Evolutionary conservation across 2,888 invertebrate genomes (phyloP).

Genomic region (Pogonocherus hispidulus): DNA sequence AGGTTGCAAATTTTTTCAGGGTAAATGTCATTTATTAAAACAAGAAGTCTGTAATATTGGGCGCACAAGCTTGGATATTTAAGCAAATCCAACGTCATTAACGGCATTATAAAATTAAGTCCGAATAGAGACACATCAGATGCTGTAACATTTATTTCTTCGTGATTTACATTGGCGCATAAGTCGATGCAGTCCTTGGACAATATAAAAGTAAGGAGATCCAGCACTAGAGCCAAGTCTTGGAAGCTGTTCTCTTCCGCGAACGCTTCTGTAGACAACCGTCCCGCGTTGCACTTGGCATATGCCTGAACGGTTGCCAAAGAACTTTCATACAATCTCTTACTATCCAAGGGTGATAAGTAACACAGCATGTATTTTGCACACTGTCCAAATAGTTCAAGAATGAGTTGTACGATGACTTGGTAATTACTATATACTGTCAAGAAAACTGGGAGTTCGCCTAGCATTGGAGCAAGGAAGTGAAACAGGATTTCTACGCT

Average conservation of each 20-base stretch:
- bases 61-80: constrained; percentile 79
- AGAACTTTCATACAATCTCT: constrained; percentile 77
- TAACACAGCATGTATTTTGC: constrained; percentile 81
- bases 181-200: constrained; percentile 68
- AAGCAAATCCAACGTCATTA: constrained; percentile 80
- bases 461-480: constrained; percentile 76
- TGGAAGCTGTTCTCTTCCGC: constrained; percentile 82
- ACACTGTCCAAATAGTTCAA: constrained; percentile 81
- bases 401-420: constrained; percentile 81
- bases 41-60: constrained; percentile 75
- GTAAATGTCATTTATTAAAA: constrained; percentile 76
- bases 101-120: constrained; percentile 79
- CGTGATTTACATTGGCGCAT: constrained; percentile 53
- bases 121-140: constrained; percentile 79
- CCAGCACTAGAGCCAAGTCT: constrained; percentile 85
- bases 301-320: constrained; percentile 80
- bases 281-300: constrained; percentile 75
- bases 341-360: constrained; percentile 73
- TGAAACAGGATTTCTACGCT: constrained; percentile 68
- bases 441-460: constrained; percentile 79
- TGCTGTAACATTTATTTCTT: constrained; percentile 67
- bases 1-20: constrained; percentile 74
- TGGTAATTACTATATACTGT: constrained; percentile 82
- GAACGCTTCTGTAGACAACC: constrained; percentile 74
- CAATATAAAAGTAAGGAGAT: constrained; percentile 73